Conservation (phyloP, 2,888 invertebrate species). For the Agrochola circellaris region DNA sequence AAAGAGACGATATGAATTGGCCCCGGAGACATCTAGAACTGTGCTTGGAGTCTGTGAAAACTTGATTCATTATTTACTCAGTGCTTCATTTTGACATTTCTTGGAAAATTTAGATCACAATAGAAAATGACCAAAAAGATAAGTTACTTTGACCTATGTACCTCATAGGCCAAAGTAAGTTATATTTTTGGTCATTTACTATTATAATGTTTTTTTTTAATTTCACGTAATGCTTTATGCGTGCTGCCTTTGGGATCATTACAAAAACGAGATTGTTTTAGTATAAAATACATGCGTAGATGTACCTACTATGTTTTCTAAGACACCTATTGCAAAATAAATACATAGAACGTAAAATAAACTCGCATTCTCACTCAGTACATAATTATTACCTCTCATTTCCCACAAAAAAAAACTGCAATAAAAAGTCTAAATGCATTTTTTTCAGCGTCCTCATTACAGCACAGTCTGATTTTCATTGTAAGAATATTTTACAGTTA, state of each 20-base stretch:
- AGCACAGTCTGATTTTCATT: slow-evolving; percentile 42
- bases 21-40: neutral
- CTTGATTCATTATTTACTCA: neutral
- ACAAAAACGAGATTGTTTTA: neutral
- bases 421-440: slow-evolving; percentile 39
- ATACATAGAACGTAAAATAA: slow-evolving; percentile 1
- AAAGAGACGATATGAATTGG: neutral
- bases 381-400: neutral
- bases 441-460: slow-evolving; percentile 55
- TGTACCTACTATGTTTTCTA: neutral
- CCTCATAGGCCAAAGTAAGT: too few relatives aligned
- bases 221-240: neutral
- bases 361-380: neutral
- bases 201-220: neutral
- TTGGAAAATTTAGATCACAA: neutral
- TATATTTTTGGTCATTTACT: neutral
- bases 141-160: too few relatives aligned
- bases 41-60: neutral
- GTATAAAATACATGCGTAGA: neutral
- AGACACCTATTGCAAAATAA: neutral
- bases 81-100: neutral
- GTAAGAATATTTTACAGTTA: slow-evolving; percentile 43
- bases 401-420: slow-evolving; percentile 4
- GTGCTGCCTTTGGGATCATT: neutral
- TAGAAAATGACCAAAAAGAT: too few relatives aligned